phyloP scores from a whole-genome alignment of 2,797 vertebrate genomes.

The Helicolenus hilgendorfi region DNA sequence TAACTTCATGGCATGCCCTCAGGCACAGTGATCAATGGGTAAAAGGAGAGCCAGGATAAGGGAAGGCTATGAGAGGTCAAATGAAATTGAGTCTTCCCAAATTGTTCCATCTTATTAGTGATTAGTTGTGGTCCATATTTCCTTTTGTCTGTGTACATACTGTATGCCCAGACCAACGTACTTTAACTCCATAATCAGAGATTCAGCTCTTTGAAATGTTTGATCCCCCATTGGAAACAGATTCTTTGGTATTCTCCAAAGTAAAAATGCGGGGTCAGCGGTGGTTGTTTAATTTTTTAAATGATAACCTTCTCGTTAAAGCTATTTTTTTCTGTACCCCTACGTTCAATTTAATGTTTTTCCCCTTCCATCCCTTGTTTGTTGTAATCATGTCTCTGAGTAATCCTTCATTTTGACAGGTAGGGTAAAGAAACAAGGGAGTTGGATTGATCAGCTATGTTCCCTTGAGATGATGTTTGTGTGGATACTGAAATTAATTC shows the following conservation, averaged over 20 bases:
- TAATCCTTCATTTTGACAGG: conserved; percentile 81
- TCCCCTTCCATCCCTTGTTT: conserved; percentile 57
- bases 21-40: conserved; percentile 44
- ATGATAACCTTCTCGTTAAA: conserved; percentile 48
- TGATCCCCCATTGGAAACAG: conserved; percentile 49
- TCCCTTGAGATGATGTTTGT: conserved; percentile 72
- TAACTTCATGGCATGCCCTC: conserved; percentile 50
- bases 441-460: conserved; percentile 71
- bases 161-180: conserved; percentile 61
- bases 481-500: conserved; percentile 79
- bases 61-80: background rate
- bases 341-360: conserved; percentile 39
- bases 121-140: conserved; percentile 63
- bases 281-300: conserved; percentile 31
- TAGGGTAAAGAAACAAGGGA: conserved; percentile 65
- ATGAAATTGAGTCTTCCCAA: background rate
- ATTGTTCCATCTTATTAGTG: conserved; percentile 41
- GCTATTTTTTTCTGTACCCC: conserved; percentile 42
- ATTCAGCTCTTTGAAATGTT: conserved; percentile 54
- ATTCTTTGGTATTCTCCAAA: conserved; percentile 60
- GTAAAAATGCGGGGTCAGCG: conserved; percentile 39
- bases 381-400: conserved; percentile 66
- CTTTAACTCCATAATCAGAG: conserved; percentile 55
- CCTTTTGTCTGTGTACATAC: conserved; percentile 53
- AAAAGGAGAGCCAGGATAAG: conserved; percentile 5